A percentile compares a stretch with the other conserved stretches of the same genome.
Conservation (phyloP, 1,140 invertebrate species). For the Eupristina koningsbergeri region DNA sequence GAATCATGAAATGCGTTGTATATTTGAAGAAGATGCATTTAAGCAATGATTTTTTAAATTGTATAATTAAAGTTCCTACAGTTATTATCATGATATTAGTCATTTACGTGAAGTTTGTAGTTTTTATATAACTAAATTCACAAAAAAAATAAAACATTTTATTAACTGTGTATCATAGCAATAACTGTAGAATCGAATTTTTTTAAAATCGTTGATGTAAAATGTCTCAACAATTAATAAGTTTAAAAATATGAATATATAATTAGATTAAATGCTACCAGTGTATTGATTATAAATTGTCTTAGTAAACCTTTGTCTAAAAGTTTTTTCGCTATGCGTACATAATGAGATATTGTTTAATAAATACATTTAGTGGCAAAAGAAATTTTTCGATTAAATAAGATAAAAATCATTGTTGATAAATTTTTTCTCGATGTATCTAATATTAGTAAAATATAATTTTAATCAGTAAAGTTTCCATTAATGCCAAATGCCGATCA, state of each 20-base stretch:
- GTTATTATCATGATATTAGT: not conserved
- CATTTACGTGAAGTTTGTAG: not conserved
- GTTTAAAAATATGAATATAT: slow-evolving; percentile 7
- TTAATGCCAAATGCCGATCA: slow-evolving; percentile 35
- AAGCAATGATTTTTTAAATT: slow-evolving; percentile 3
- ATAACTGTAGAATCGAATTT: slow-evolving; percentile 8
- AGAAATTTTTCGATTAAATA: slow-evolving; percentile 26
- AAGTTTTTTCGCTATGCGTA: not conserved
- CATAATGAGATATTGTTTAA: not conserved
- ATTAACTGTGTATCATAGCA: not conserved
- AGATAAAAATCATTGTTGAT: not conserved
- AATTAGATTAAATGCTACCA: slow-evolving; percentile 4
- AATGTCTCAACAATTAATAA: not conserved
- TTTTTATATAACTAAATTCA: not conserved
- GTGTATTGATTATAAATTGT: slow-evolving; percentile 3
- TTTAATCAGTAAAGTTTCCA: not conserved
- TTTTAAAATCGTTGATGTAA: slow-evolving; percentile 10
- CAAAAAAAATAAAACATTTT: not conserved
- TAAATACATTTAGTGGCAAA: slow-evolving; percentile 20
- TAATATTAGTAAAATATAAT: not conserved
- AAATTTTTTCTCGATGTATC: slow-evolving; percentile 5
- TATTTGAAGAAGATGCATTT: slow-evolving; percentile 26
- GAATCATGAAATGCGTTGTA: slow-evolving; percentile 36
- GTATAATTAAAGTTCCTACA: slow-evolving; percentile 6
- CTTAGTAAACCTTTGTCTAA: not conserved